Percentiles rank a stretch among this genome's conserved stretches.
These are phyloP conservation scores for Thera obeliscata DNA, from an alignment of 2,888 invertebrate genomes.

Conservation along the genomic window DNA sequence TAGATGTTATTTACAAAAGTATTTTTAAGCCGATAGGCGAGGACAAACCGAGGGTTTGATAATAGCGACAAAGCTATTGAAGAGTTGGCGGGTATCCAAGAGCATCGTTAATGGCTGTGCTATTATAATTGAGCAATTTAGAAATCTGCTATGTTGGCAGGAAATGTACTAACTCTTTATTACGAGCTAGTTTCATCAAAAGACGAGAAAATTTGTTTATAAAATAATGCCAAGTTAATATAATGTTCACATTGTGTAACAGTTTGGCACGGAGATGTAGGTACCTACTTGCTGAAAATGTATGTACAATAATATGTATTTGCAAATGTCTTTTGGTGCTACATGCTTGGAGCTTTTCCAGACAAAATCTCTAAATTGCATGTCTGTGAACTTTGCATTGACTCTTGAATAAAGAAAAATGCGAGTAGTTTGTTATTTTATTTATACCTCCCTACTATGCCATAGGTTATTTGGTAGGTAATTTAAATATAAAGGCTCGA, in stretches of 20 bases:
- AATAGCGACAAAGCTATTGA: constrained; percentile 42
- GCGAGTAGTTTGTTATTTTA: constrained; percentile 45
- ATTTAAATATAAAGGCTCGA: too few relatives aligned
- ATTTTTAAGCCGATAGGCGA: constrained; percentile 59
- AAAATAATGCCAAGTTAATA: constrained; percentile 24
- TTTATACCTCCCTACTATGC: not conserved
- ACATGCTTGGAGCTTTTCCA: constrained; percentile 55
- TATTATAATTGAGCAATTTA: constrained; percentile 56
- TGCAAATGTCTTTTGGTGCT: constrained; percentile 49
- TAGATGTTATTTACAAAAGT: constrained; percentile 65
- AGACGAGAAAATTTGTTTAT: constrained; percentile 25
- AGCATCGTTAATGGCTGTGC: constrained; percentile 75
- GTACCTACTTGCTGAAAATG: not conserved
- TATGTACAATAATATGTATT: not conserved
- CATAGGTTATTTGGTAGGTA: not conserved
- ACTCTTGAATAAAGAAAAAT: constrained; percentile 73
- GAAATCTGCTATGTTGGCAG: constrained; percentile 49
- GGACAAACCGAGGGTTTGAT: constrained; percentile 42
- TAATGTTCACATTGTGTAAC: constrained; percentile 11
- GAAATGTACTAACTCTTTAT: constrained; percentile 44
- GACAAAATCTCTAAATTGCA: constrained; percentile 65
- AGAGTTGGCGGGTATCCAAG: constrained; percentile 62
- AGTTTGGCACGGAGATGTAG: constrained; percentile 14
- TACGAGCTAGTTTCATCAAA: constrained; percentile 53
- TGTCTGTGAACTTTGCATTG: constrained; percentile 67